Evolutionary conservation across 2,113 vertebrate species (phyloP), one percentile per base, ranked within the genome.

Genomic region (Crotalus helleri): DNA sequence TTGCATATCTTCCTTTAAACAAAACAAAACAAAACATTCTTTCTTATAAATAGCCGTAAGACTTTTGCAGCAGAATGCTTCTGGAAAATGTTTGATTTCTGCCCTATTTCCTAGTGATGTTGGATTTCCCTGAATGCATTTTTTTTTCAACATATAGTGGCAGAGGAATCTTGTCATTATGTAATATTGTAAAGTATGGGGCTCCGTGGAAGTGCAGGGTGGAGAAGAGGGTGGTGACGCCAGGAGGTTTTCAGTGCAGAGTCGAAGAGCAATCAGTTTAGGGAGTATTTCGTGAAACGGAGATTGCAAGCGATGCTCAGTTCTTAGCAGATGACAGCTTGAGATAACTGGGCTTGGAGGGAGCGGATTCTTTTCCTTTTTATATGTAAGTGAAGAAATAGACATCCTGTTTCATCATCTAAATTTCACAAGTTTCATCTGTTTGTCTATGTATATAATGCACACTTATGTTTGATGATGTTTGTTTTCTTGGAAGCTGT

Each of bases 351-450:
- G 95, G 90, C 86, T 95, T 94, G 85, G 95, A 96, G 95, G 91
- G 94, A 94, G 74, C 92, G 94, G 94, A 97, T 96, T 93, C 94
- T 95, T 55, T 96, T 92, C 64, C 81, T 90, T 0, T 0, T 92
- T 94, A 92, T 94, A 93, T 74, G 98, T 98, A 97, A 98, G 98
- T 98, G 97, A 94, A 87, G 5, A 5, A 81, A 95, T 93, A 92
- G 6, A 5, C 93, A 29, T 86, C n/a, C 33, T 87, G 55, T 89
- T n/a, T 17, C 11, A 86, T 17, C 11, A 86, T 61, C 24, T 88
- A 26, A 94, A 69, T 85, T 96, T 85, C 94, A 61, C 1, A 91
- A 33, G 0, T 85, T 44, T 44, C 92, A 33, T 95, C 69, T 88
- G 74, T 93, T 85, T 93, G 93, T 89, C n/a, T 29, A 5, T 49